Base-by-base conservation (phyloP, 2,888 invertebrate genomes). In the Leistus spinibarbis region DNA sequence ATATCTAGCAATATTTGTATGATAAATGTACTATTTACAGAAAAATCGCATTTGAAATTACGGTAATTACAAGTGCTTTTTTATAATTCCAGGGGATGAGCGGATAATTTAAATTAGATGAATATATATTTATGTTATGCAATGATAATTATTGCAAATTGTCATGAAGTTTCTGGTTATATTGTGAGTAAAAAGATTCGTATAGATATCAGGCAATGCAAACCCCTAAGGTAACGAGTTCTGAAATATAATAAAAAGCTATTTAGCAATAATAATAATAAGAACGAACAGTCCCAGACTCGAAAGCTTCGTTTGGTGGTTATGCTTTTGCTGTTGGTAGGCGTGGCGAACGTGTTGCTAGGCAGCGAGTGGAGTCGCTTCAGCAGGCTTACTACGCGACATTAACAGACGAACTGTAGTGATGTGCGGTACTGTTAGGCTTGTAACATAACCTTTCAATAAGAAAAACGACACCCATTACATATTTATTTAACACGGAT, bases 331-430 rank as follows among this genome's bases (percentile, higher is more conserved):
- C 40, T 72, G 66, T 72, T 53, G 67, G 73, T 67, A 73, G 73
- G 73, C 73, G 73, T 73, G 73, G 73, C 24, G 20, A 57, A 16
- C 22, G 67, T 24, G 73, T 73, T 73, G 73, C 73, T 73, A 73
- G 73, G 73, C 67, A 73, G 57, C 73, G 10, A 17, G 16, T 53
- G 67, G 60, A 72, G 57, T 23, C 72, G 67, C 57, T 63, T 62
- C 67, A 22, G 27, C 22, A 23, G 24, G 23, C 64, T 64, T 27
- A 23, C 64, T 64, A 60, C 40, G 67, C 71, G 63, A 73, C 73
- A 73, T 67, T 73, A 67, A 53, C 73, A 67, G 60, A 53, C 73
- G 60, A 67, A 67, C 73, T 57, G 24, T 67, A 67, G 73, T 73
- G 67, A 67, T 73, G 73, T 73, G 73, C 73, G 62, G 72, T 65